phyloP scores from a whole-genome alignment of 2,113 vertebrate genomes.

The Tamias sibiricus region DNA sequence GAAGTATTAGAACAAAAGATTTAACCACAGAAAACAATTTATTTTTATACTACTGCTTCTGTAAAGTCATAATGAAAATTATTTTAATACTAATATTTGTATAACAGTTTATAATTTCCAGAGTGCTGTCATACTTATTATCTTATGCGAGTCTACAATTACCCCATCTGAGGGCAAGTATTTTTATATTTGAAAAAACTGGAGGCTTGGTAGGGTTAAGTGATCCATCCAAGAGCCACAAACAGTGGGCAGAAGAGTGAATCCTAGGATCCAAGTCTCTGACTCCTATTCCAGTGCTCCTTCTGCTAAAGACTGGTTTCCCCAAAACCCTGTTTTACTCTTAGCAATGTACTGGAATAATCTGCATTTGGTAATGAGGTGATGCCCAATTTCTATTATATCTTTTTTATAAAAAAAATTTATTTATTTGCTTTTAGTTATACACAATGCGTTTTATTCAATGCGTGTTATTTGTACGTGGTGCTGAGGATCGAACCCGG shows the following conservation, averaged over 20 bases:
- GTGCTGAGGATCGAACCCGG: too few species aligned
- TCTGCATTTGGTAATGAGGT: neutral
- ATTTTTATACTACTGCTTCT: neutral
- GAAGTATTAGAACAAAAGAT: constrained; percentile 40
- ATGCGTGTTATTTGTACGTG: too few species aligned
- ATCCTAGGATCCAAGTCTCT: neutral
- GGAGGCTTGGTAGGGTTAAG: neutral
- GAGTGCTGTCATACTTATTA: neutral
- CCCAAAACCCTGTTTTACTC: neutral
- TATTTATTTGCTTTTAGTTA: too few species aligned
- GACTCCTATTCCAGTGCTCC: neutral
- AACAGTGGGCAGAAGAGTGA: neutral
- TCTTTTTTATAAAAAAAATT: too few species aligned
- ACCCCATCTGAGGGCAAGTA: neutral
- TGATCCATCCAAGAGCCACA: neutral
- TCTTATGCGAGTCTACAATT: neutral
- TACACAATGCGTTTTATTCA: too few species aligned
- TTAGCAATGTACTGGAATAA: neutral
- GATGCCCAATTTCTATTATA: neutral
- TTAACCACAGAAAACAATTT: constrained; percentile 19
- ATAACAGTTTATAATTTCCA: constrained; percentile 33
- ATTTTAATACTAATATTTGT: constrained; percentile 44
- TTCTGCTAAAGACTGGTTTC: neutral
- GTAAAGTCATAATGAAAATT: constrained; percentile 37
- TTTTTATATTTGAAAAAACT: constrained; percentile 45